Evolutionary conservation across 1,140 invertebrate species (phyloP).

Genomic region (Euura saliciscinereae): DNA sequence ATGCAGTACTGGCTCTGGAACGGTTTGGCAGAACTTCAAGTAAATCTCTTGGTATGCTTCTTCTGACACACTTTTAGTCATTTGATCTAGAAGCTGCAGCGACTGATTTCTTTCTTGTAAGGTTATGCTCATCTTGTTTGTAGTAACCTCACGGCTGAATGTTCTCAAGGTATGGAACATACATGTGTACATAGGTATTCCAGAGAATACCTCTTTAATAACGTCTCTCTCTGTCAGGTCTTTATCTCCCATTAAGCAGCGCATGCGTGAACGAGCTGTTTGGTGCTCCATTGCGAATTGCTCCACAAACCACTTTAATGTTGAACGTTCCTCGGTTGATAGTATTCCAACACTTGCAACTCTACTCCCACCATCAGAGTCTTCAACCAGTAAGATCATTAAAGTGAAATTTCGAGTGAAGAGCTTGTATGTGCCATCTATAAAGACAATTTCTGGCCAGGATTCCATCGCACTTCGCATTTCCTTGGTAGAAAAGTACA

Average conservation of each 20-base stretch:
- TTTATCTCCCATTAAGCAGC: conserved; percentile 30
- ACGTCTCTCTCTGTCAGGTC: conserved; percentile 26
- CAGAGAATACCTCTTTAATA: conserved; percentile 23
- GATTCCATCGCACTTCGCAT: conserved; percentile 22
- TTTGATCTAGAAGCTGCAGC: conserved; percentile 19
- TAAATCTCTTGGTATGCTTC: conserved; percentile 18
- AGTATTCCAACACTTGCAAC: conserved; percentile 24
- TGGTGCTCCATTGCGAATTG: conserved; percentile 21
- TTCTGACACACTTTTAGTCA: conserved; percentile 24
- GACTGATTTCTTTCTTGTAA: conserved; percentile 11
- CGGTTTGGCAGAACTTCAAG: conserved; percentile 9
- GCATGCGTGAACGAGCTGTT: conserved; percentile 13
- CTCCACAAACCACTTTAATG: conserved; percentile 23
- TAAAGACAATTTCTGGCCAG: conserved; percentile 28
- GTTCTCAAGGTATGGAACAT: conserved; percentile 24
- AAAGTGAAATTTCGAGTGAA: conserved; percentile 22
- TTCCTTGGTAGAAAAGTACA: conserved; percentile 27
- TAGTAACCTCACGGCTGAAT: conserved; percentile 12
- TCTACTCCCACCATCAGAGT: conserved; percentile 21
- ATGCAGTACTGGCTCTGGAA: conserved; percentile 9
- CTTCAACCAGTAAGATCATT: conserved; percentile 28
- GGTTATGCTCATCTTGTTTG: conserved; percentile 13
- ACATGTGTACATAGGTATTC: conserved; percentile 25
- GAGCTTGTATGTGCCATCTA: conserved; percentile 31
- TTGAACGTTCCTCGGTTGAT: conserved; percentile 19